Evolutionary conservation across 1,140 invertebrate species (phyloP).

Genomic region (Hyphantria cunea): DNA sequence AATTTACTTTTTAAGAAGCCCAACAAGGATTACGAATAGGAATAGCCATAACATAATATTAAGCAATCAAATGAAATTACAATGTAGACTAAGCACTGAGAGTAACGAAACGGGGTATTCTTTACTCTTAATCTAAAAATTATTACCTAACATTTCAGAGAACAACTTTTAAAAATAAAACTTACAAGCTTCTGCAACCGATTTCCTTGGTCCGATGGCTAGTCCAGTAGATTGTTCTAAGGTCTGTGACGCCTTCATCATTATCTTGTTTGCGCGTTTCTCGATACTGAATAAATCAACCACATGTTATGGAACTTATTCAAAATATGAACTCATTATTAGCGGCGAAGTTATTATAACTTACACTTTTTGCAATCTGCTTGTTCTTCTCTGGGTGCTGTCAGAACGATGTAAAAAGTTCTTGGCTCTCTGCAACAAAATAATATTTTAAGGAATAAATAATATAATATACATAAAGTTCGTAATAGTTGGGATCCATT

Average conservation of each 20-base stretch:
- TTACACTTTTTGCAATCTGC: constrained; percentile 84
- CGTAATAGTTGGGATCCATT: too few species aligned
- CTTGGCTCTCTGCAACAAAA: constrained; percentile 73
- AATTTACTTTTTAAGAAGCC: too few species aligned
- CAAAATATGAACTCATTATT: neutral
- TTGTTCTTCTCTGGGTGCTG: constrained; percentile 82
- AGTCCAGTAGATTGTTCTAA: constrained; percentile 88
- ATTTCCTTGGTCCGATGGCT: constrained; percentile 81
- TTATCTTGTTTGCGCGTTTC: constrained; percentile 93
- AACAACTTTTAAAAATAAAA: constrained; percentile 7
- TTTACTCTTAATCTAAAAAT: too few species aligned
- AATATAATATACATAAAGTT: too few species aligned
- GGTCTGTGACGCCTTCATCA: constrained; percentile 92
- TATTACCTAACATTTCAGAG: too few species aligned
- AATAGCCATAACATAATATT: too few species aligned
- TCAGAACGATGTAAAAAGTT: constrained; percentile 80
- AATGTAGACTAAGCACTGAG: too few species aligned
- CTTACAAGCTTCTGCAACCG: constrained; percentile 59
- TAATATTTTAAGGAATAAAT: too few species aligned
- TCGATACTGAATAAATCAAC: constrained; percentile 68
- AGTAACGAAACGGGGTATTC: too few species aligned
- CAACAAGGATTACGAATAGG: too few species aligned
- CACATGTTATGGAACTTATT: neutral
- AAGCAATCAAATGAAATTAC: too few species aligned
- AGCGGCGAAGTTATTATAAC: constrained; percentile 37